A percentile compares a stretch with the other conserved stretches of the same genome.
Evolutionary conservation across 2,113 vertebrate species (phyloP).

Genomic region (Scopus umbretta): DNA sequence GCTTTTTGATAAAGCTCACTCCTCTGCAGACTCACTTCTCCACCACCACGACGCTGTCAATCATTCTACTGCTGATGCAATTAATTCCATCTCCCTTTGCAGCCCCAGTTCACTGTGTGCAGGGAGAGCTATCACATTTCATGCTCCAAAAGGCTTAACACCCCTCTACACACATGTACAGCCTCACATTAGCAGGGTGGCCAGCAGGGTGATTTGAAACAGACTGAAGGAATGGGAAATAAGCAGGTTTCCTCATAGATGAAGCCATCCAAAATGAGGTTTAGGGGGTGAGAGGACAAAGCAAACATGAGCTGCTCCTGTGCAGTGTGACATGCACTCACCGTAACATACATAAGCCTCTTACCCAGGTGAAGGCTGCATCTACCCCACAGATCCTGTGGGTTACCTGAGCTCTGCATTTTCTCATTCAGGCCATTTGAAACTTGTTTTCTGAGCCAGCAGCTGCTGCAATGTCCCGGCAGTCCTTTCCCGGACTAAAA

Average conservation of each 20-base stretch:
- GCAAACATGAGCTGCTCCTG: neutral
- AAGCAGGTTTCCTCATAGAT: neutral
- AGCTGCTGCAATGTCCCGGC: neutral
- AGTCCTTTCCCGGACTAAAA: neutral
- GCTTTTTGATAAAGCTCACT: neutral
- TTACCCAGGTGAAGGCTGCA: neutral
- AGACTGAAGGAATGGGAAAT: neutral
- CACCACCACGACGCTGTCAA: accelerated
- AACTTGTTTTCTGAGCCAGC: neutral
- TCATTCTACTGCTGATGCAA: slow-evolving; percentile 1
- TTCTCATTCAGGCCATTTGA: too few species aligned
- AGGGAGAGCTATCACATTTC: slow-evolving; percentile 16
- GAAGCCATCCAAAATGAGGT: neutral
- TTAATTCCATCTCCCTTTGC: slow-evolving; percentile 22
- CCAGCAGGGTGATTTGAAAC: neutral
- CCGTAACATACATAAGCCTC: neutral
- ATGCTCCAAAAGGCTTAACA: slow-evolving; percentile 33
- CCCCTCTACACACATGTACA: neutral
- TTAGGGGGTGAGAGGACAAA: neutral
- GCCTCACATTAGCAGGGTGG: neutral
- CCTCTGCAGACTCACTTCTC: neutral
- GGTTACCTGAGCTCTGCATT: neutral
- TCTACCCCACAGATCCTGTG: neutral
- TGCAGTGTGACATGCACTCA: accelerated
- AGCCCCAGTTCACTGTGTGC: neutral